These are phyloP conservation scores for Macaca fascicularis DNA, from an alignment of 2,113 vertebrate species.

Conservation along the genomic window T2T-MFA8v1.1 NC_088380.1:138770001-138770500, in stretches of 20 bases:
- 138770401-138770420: not conserved
- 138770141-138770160: not conserved
- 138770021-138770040: not conserved
- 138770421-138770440: not conserved
- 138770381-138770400: not conserved
- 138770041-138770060: not conserved
- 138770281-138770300: not conserved
- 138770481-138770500: not conserved
- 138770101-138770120: not conserved
- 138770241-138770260: not conserved
- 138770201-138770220: not conserved
- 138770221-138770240: not conserved
- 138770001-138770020: not conserved
- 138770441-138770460: not conserved
- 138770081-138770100: not conserved
- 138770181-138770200: not conserved
- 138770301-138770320: not conserved
- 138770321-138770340: not conserved
- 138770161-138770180: not conserved
- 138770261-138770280: not conserved
- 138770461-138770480: not conserved
- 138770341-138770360: not conserved
- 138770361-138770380: not conserved
- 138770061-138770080: not conserved
- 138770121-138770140: not conserved